Evolutionary conservation across 2,113 vertebrate genomes (phyloP).

Genomic region (Plecturocebus donacophilus): DNA sequence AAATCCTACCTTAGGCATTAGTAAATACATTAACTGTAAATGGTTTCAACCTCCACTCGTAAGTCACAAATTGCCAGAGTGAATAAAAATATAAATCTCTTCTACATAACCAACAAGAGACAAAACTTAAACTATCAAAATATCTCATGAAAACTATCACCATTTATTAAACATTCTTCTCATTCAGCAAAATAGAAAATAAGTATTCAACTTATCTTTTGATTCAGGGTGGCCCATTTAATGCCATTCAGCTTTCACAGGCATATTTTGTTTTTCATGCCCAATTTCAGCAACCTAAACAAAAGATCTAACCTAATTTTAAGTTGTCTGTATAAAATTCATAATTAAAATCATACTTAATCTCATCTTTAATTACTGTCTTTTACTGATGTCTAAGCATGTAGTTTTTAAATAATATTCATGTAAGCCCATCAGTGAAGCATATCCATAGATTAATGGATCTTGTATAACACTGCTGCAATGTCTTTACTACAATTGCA

Average conservation of each 20-base stretch:
- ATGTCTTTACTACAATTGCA: background rate
- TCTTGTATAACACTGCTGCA: background rate
- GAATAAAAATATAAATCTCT: background rate
- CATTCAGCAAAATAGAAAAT: background rate
- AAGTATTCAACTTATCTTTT: background rate
- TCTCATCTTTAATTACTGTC: background rate
- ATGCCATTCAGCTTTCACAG: background rate
- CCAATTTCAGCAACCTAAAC: constrained; percentile 11
- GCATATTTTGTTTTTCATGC: constrained; percentile 42
- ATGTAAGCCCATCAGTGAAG: background rate
- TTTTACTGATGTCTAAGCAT: background rate
- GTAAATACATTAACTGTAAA: background rate
- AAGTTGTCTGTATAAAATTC: constrained; percentile 16
- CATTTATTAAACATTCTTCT: background rate
- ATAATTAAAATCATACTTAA: constrained; percentile 46
- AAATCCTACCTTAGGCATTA: background rate
- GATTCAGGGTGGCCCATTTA: background rate
- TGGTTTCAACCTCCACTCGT: background rate
- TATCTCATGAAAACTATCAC: background rate
- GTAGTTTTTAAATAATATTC: background rate
- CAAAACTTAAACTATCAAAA: constrained; percentile 27
- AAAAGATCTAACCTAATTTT: constrained; percentile 3
- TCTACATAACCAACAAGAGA: background rate
- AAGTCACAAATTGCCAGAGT: background rate
- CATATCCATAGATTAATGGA: background rate